Evolutionary conservation across 2,113 vertebrate genomes (phyloP).

Genomic region (Lathamus discolor): DNA sequence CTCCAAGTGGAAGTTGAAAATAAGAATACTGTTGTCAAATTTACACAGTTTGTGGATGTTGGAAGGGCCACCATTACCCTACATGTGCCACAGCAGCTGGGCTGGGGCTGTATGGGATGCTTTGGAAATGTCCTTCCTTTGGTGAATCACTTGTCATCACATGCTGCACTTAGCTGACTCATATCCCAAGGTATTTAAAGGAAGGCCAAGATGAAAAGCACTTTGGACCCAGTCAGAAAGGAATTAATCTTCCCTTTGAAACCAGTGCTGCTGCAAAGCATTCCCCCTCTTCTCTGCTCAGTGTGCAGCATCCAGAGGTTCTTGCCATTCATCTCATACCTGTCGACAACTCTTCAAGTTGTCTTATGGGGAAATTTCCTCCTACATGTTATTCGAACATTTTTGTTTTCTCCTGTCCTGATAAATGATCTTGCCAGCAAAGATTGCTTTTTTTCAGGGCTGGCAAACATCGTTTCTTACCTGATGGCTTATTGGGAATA

Average conservation of each 20-base stretch:
- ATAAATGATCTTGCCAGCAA: neutral
- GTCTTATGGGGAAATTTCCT: conserved; percentile 11
- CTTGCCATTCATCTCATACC: neutral
- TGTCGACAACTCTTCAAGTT: neutral
- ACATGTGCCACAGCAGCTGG: accelerated
- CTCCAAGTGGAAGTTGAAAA: neutral
- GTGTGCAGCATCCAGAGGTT: accelerated
- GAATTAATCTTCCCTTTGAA: neutral
- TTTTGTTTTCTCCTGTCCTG: neutral
- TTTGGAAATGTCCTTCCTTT: neutral
- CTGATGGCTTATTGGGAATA: neutral
- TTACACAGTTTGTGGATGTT: accelerated
- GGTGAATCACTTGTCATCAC: neutral
- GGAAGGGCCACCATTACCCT: neutral
- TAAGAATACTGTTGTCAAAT: neutral
- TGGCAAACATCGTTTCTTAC: neutral
- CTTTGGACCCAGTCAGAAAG: neutral
- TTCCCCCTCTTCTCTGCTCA: neutral
- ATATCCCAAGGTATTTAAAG: neutral
- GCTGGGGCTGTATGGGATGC: neutral
- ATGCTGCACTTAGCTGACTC: accelerated
- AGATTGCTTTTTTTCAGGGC: neutral
- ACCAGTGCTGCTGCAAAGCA: neutral
- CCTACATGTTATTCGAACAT: neutral
- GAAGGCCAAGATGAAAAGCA: neutral